These are phyloP conservation scores for Pollimyrus isidori DNA, from an alignment of 2,113 vertebrate species.

Conservation along the genomic window DNA sequence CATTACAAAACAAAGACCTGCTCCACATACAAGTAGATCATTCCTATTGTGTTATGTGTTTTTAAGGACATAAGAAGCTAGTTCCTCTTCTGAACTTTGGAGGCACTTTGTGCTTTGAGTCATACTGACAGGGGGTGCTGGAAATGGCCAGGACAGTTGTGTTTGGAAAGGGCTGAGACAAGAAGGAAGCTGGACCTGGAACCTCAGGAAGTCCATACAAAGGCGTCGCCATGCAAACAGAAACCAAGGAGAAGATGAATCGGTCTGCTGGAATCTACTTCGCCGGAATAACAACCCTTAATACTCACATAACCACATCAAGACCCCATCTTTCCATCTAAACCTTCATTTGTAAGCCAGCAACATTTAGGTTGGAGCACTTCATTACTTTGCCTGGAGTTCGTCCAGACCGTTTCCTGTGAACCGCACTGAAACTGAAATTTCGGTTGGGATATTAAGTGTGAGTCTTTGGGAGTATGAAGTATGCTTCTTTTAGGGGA, in stretches of 20 bases:
- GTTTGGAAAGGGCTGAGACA: conserved; percentile 39
- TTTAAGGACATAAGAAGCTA: not conserved
- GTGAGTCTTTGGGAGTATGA: not conserved
- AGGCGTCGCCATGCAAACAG: conserved; percentile 42
- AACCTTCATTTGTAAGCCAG: conserved; percentile 54
- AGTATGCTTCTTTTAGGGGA: not conserved
- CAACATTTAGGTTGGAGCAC: conserved; percentile 48
- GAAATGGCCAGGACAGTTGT: conserved; percentile 24
- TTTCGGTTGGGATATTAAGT: not conserved
- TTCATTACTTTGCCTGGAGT: conserved; percentile 41
- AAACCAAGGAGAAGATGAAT: conserved; percentile 51
- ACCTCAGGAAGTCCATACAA: conserved; percentile 38
- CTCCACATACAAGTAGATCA: not conserved
- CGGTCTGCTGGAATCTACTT: conserved; percentile 45
- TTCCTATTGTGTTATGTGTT: not conserved
- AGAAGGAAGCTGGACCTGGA: conserved; percentile 44
- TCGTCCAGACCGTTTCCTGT: conserved; percentile 33
- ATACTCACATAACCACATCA: conserved; percentile 58
- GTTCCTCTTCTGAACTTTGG: not conserved
- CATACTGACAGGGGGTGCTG: conserved; percentile 15
- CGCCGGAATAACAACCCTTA: conserved; percentile 56
- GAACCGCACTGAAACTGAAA: conserved; percentile 2
- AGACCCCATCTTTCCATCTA: conserved; percentile 43
- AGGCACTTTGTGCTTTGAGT: conserved; percentile 19
- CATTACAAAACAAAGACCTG: conserved; percentile 4